Evolutionary conservation across 1,140 invertebrate species (phyloP).

Genomic region (Caenorhabditis latens): DNA sequence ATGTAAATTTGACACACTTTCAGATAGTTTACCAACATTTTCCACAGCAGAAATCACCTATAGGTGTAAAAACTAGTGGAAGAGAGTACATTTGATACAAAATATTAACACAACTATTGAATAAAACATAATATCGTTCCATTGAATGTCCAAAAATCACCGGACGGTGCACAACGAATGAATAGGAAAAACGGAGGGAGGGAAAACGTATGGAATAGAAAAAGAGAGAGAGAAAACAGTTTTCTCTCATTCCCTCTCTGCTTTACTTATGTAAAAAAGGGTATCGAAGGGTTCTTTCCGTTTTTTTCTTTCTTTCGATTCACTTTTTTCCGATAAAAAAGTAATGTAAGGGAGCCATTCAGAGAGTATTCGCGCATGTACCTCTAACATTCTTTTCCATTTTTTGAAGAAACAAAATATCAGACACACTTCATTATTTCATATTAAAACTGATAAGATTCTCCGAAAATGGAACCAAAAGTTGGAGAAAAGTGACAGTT

Average conservation of each 20-base stretch:
- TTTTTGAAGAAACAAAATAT: too few relatives aligned
- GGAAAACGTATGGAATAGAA: not conserved
- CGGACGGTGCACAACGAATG: not conserved
- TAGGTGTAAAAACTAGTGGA: not conserved
- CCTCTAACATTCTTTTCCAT: too few relatives aligned
- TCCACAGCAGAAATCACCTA: too few relatives aligned
- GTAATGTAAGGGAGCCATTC: not conserved
- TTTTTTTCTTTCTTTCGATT: not conserved
- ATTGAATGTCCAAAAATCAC: slow-evolving; percentile 27
- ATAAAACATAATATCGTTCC: not conserved
- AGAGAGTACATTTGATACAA: not conserved
- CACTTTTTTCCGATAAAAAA: not conserved
- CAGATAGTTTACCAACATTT: too few relatives aligned
- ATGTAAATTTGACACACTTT: too few relatives aligned
- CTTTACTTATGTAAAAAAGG: slow-evolving; percentile 36
- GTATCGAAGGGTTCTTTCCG: not conserved
- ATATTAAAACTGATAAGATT: not conserved
- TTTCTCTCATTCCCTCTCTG: slow-evolving; percentile 3
- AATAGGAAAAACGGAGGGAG: not conserved
- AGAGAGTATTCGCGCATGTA: too few relatives aligned
- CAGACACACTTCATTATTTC: too few relatives aligned
- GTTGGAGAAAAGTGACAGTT: not conserved
- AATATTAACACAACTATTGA: not conserved
- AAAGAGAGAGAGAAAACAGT: slow-evolving; percentile 38
- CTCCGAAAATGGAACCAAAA: not conserved